Percentiles rank a stretch among this genome's conserved stretches.
These are phyloP conservation scores for Hyphantria cunea DNA, from an alignment of 1,140 invertebrate species.

Conservation along the genomic window DNA sequence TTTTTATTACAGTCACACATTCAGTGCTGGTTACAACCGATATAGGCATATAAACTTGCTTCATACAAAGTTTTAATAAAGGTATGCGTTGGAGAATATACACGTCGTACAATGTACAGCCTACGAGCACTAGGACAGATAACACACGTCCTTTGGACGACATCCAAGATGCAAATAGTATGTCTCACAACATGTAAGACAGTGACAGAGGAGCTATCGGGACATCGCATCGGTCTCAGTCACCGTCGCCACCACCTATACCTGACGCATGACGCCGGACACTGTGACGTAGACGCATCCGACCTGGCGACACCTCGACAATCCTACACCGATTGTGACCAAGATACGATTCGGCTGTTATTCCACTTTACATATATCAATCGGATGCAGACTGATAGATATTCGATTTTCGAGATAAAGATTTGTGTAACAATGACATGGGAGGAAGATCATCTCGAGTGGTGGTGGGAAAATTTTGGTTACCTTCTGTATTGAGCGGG, in stretches of 20 bases:
- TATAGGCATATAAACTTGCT: background rate
- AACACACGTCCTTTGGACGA: constrained; percentile 51
- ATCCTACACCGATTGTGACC: constrained; percentile 54
- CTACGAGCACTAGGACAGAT: constrained; percentile 32
- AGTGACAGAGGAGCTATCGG: constrained; percentile 51
- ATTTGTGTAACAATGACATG: constrained; percentile 24
- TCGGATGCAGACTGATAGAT: constrained; percentile 42
- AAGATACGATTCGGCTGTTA: constrained; percentile 55
- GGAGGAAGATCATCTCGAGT: constrained; percentile 5
- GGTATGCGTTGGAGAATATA: constrained; percentile 22
- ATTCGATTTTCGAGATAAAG: constrained; percentile 44
- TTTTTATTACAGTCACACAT: no score
- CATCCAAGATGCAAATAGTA: constrained; percentile 64
- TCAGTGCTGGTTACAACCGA: no score
- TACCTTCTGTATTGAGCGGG: no score
- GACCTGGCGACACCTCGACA: constrained; percentile 35
- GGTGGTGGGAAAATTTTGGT: constrained; percentile 3
- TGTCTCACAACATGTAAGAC: constrained; percentile 57
- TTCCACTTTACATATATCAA: constrained; percentile 52
- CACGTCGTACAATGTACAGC: constrained; percentile 23
- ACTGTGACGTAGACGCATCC: constrained; percentile 46
- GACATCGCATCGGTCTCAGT: constrained; percentile 47
- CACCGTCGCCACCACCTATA: constrained; percentile 45
- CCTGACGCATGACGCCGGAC: constrained; percentile 52
- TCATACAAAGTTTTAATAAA: constrained; percentile 9